These are phyloP conservation scores for Laupala kohalensis DNA, from an alignment of 1,140 invertebrate genomes.

Conservation along the genomic window DNA sequence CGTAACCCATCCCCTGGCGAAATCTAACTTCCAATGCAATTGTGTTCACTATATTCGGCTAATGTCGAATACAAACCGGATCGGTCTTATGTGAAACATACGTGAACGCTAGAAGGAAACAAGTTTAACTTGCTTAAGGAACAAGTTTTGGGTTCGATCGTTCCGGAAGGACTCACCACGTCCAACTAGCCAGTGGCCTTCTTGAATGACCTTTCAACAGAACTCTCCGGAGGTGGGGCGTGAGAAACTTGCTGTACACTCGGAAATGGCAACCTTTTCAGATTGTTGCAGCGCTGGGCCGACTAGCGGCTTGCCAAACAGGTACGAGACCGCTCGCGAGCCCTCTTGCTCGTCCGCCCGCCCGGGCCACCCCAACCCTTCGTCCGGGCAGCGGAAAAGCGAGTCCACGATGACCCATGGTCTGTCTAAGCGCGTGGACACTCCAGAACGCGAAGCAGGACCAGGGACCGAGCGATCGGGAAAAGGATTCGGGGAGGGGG, in stretches of 20 bases:
- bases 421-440: neutral
- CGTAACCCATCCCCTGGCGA: neutral
- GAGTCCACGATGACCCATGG: neutral
- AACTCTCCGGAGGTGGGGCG: neutral
- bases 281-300: neutral
- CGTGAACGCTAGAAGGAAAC: neutral
- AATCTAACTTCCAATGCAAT: neutral
- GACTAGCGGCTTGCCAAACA: neutral
- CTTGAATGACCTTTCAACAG: neutral
- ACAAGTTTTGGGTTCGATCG: neutral
- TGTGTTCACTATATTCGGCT: neutral
- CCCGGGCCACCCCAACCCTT: no score
- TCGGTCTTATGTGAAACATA: neutral
- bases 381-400: neutral
- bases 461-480: neutral
- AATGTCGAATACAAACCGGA: neutral
- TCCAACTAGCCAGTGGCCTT: neutral
- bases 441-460: no score
- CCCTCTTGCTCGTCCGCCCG: no score
- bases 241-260: neutral
- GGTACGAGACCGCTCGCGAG: neutral
- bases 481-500: neutral
- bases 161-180: neutral
- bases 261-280: neutral
- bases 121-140: neutral